Base-by-base conservation (phyloP, 2,797 vertebrate genomes). In the Lacerta agilis region DNA sequence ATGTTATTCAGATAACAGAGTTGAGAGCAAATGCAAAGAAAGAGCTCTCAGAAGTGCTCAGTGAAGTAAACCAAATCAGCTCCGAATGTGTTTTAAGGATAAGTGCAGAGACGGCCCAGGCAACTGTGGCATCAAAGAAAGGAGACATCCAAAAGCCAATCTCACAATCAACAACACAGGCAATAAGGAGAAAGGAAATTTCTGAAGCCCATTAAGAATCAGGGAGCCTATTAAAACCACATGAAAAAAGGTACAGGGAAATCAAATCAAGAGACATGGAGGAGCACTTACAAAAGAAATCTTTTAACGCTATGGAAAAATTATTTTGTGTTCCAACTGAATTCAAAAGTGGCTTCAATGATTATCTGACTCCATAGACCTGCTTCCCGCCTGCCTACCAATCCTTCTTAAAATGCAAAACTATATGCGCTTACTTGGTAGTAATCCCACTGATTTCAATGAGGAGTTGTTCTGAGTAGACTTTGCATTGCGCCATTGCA, bases 1-100 rank as follows among this genome's bases (percentile, higher is more conserved):
- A 96, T 95, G 94, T 94, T 89, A 96, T 96, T 96, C 94, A 96
- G 95, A 96, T 96, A 95, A 95, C 94, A 93, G 94, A 94, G 92
- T 76, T 89, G 93, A 95, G 94, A 94, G 95, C 90, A 94, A 93
- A 93, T 92, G 94, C 91, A 95, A 94, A 96, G 91, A 95, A 94
- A 96, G 83, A 89, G 94, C 94, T 95, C 94, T 96, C 94, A 95
- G 82, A 94, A 94, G 92, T 90, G 87, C 94, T 96, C 94, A 94
- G 92, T 95, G 93, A 95, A 93, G 93, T 95, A 95, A 95, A 95
- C 91, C 94, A 92, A 95, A 91, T 93, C 92, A 92, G 92, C 75
- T 95, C 90, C 38, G 73, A 94, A 90, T 92, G 87, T 89, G 82
- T 92, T 95, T 95, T 94, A 96, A 94, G 94, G 87, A 91, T 94